A percentile compares a stretch with the other conserved stretches of the same genome.
Evolutionary conservation across 2,888 invertebrate species (phyloP).

Genomic region (Drosophila affinis): DNA sequence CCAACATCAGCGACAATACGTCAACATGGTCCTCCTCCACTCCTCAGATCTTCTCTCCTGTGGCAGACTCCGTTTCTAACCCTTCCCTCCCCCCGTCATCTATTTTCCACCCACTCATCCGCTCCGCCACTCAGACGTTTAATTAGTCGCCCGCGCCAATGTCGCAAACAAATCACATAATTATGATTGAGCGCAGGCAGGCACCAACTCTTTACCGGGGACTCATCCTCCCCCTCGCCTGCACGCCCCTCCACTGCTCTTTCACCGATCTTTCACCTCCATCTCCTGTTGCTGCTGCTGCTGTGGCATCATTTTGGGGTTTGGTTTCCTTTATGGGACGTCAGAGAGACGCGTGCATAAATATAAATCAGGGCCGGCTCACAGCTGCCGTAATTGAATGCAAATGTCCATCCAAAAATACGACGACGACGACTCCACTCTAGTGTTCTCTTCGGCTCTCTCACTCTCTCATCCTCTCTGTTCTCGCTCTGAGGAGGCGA

Average conservation of each 20-base stretch:
- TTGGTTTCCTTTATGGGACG: slow-evolving; percentile 68
- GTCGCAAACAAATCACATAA: slow-evolving; percentile 82
- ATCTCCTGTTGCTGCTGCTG: not conserved
- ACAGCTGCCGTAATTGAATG: slow-evolving; percentile 82
- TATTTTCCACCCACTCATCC: slow-evolving; percentile 41
- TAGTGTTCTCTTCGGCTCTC: not conserved
- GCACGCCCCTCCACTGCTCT: too few relatives aligned
- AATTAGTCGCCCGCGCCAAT: slow-evolving; percentile 64
- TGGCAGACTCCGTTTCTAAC: not conserved
- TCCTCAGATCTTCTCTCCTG: slow-evolving; percentile 20
- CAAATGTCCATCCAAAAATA: slow-evolving; percentile 80
- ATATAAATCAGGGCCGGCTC: slow-evolving; percentile 76
- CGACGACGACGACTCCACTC: slow-evolving; percentile 49
- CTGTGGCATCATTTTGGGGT: slow-evolving; percentile 63
- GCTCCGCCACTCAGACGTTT: slow-evolving; percentile 58
- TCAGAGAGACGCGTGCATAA: slow-evolving; percentile 57
- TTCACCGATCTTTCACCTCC: not conserved
- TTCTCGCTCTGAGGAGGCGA: slow-evolving; percentile 54
- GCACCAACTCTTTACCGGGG: slow-evolving; percentile 30
- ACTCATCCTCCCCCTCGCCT: too few relatives aligned
- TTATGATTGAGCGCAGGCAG: slow-evolving; percentile 81
- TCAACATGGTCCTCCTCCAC: slow-evolving; percentile 61
- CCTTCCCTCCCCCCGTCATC: not conserved
- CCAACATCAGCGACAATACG: slow-evolving; percentile 81
- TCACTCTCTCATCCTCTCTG: not conserved